Evolutionary conservation across 2,113 vertebrate species (phyloP), one percentile per base, ranked within the genome.

Genomic region (Heterotilapia buettikoferi): DNA sequence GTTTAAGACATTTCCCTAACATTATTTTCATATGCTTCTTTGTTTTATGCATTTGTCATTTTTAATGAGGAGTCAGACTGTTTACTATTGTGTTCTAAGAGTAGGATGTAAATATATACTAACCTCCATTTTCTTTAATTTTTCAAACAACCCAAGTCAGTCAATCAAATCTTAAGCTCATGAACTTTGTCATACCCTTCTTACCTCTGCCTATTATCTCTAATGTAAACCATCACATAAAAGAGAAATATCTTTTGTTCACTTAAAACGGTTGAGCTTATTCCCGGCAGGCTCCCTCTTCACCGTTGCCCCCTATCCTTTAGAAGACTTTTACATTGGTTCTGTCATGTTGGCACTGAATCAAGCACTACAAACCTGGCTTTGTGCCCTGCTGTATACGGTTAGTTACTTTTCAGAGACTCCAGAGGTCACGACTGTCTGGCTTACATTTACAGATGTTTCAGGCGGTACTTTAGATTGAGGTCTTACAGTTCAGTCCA

Each of bases 331-430:
- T 86, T 90, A 92, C 43, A 82, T 89, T 59, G 21, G 81, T 82
- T 88, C 29, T 84, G 87, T 89, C n/a, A 9, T 47, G 31, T 38
- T 92, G 92, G 89, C 92, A 24, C 19, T 2, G 9, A 82, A 53
- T 78, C 92, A 86, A 88, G 84, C 76, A 80, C 86, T 45, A 19
- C 47, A 89, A 63, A 18, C 29, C 31, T 83, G 90, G 89, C 88
- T 21, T 57, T 56, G 29, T 63, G 90, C 85, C 66, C 4, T 11
- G 40, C 45, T 89, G 16, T 71, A 21, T 14, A 31, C 50, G 33
- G 40, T 76, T 80, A 80, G 86, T 82, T 83, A 85, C 78, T 61
- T 66, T 86, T 84, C 21, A 80, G 71, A 50, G 43, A 88, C 89
- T 90, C 84, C 81, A 87, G 80, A 87, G 89, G 80, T 90, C 81